These are phyloP conservation scores for Lophochroa leadbeateri DNA, from an alignment of 2,113 vertebrate species.

Conservation along the genomic window DNA sequence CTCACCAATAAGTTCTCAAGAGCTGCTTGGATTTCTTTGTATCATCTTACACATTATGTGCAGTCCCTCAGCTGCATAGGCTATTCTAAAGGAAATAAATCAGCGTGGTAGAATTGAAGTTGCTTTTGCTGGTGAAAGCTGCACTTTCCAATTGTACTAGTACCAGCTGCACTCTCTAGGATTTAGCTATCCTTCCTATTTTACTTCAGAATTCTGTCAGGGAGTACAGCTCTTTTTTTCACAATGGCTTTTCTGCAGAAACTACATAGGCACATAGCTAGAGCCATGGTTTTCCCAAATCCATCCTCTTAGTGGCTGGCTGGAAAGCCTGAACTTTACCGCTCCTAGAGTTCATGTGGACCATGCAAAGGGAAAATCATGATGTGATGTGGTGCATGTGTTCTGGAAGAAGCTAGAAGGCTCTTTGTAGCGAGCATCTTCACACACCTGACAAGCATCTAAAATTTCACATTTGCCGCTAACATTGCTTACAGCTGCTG, in stretches of 20 bases:
- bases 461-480: background rate
- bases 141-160: background rate
- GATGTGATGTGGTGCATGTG: background rate
- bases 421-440: background rate
- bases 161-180: background rate
- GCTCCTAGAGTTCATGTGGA: background rate
- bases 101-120: background rate
- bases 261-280: background rate
- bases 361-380: background rate
- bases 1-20: background rate
- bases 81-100: background rate
- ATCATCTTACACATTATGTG: background rate
- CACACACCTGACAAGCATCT: background rate
- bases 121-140: background rate
- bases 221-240: background rate
- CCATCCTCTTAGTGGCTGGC: background rate
- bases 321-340: background rate
- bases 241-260: background rate
- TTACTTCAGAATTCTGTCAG: background rate
- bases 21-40: background rate
- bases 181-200: background rate
- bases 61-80: background rate
- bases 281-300: background rate
- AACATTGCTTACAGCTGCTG: background rate
- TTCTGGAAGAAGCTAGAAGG: background rate